phyloP scores from a whole-genome alignment of 2,888 invertebrate species.

The Chrysina gloriosa region DNA sequence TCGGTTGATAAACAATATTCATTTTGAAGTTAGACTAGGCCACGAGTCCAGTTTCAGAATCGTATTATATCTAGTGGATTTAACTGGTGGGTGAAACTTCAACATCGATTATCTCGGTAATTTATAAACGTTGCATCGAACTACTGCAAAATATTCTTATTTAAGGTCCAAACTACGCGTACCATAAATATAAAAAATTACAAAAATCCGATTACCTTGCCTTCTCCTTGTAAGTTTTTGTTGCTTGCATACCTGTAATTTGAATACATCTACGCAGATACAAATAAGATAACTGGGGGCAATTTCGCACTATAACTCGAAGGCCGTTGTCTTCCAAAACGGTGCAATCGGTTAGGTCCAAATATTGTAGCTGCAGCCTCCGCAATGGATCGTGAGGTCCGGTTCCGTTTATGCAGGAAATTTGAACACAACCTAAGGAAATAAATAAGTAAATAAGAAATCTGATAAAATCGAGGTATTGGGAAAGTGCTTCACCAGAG shows the following conservation, averaged over 20 bases:
- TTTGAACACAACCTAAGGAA: slow-evolving; percentile 75
- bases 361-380: slow-evolving; percentile 82
- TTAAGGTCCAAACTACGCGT: no score
- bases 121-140: no score
- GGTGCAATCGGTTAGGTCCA: slow-evolving; percentile 92
- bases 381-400: slow-evolving; percentile 74
- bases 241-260: slow-evolving; percentile 77
- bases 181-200: no score
- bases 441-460: not conserved
- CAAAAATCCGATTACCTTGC: not conserved
- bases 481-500: no score
- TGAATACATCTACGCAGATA: slow-evolving; percentile 89
- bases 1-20: no score
- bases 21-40: no score
- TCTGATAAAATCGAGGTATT: not conserved
- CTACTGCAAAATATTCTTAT: no score
- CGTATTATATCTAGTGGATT: no score
- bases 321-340: slow-evolving; percentile 87
- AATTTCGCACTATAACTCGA: slow-evolving; percentile 85
- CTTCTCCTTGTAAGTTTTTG: not conserved
- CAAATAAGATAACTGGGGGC: slow-evolving; percentile 86
- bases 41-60: no score
- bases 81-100: no score
- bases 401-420: slow-evolving; percentile 81
- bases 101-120: no score